Base-by-base conservation (phyloP, 2,888 invertebrate genomes). In the Bellardia bayeri region DNA sequence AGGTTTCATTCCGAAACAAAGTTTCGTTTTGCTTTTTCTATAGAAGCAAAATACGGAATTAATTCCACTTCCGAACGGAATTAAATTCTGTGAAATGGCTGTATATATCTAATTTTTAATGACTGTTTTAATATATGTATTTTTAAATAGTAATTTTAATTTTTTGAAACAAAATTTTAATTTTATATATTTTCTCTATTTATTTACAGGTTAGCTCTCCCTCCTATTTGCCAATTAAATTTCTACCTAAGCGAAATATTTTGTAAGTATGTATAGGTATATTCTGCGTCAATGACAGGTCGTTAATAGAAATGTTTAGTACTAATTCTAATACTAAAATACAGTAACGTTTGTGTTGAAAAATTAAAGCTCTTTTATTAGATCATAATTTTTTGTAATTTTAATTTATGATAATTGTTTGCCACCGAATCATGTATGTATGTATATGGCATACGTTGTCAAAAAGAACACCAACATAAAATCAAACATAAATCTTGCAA, bases 181-280 rank as follows among this genome's bases (percentile, higher is more conserved):
- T 45, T 45, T 13, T 45, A 45, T 42, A 13, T 45, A 9, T 45
- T 45, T 74, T 74, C 49, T 61, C 30, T 51, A 69, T 74, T 74
- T 75, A 63, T 75, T 75, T 75, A 49, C 49, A 75, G 75, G 63
- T 75, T 51, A 63, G 75, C 63, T 13, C 51, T 13, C n/a, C 49
- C 13, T n/a, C n/a, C 2, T 8, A 8, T 61, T 40, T 64, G 2
- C 6, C 1, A 42, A 45, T 11, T 13, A 42, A 23, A 13, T 66
- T 3, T 42, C 4, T 42, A 42, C 4, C 42, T 42, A 37, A 37
- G 6, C 9, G 3, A 66, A 64, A 66, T 7, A 42, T 14, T 51
- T 30, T 33, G 58, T 58, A 74, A 74, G 42, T 58, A 74, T 72
- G 2, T 33, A 45, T 58, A 74, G 58, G 42, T 58, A 74, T 72